Evolutionary conservation across 1,140 invertebrate genomes (phyloP).

Genomic region (Drosophila kikkawai): DNA sequence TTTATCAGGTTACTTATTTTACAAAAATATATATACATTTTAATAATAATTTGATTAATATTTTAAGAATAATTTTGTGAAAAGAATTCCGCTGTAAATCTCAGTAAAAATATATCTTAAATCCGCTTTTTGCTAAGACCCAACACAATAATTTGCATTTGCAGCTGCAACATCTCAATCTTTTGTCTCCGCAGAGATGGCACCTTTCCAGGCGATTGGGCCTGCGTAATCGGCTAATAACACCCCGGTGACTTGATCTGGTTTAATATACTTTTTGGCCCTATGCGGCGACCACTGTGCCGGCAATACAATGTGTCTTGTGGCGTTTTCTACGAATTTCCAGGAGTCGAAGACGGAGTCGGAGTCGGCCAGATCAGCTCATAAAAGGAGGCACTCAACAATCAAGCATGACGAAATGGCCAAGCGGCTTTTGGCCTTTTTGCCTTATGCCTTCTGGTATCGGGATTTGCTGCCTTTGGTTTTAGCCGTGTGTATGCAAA

Average conservation of each 20-base stretch:
- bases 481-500: slow-evolving; percentile 61
- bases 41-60: neutral
- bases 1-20: neutral
- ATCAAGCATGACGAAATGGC: slow-evolving; percentile 81
- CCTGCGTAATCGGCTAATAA: slow-evolving; percentile 42
- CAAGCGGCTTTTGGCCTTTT: slow-evolving; percentile 62
- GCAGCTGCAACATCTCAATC: slow-evolving; percentile 27
- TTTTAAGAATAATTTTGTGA: neutral
- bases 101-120: neutral
- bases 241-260: slow-evolving; percentile 25
- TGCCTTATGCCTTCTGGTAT: slow-evolving; percentile 11
- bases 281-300: slow-evolving; percentile 58
- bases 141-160: slow-evolving; percentile 6
- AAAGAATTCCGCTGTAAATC: neutral
- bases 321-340: slow-evolving; percentile 70
- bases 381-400: slow-evolving; percentile 75
- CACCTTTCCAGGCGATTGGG: slow-evolving; percentile 12
- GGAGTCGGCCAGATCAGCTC: slow-evolving; percentile 49
- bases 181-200: slow-evolving; percentile 14
- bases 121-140: neutral
- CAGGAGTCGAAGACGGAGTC: slow-evolving; percentile 28
- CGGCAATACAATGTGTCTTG: slow-evolving; percentile 29
- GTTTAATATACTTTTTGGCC: slow-evolving; percentile 6
- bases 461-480: neutral
- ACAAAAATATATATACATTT: neutral